Evolutionary conservation across 2,113 vertebrate genomes (phyloP), one percentile per base, ranked within the genome.

Genomic region (Corythornis madagascariensis): DNA sequence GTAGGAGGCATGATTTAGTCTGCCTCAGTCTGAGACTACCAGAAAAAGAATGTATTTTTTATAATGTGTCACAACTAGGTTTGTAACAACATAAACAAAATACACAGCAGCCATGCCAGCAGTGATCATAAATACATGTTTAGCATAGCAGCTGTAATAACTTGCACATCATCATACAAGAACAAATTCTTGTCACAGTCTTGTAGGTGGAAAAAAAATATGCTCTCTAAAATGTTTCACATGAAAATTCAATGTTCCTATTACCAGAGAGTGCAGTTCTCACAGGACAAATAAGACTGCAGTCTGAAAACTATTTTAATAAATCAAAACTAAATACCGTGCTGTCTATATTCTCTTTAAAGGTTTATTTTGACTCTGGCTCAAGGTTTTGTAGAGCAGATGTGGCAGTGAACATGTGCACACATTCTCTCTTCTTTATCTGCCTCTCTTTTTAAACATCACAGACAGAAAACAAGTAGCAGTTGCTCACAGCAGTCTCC

Each of bases 101-200:
- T 64, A 24, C 72, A 69, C 80, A 91, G 66, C 93, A 95, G 80
- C 65, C 2, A 16, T 93, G 78, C 86, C 93, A 95, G 67, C 72
- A 86, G 66, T 95, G 83, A 94, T 97, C 96, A 96, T 94, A 97
- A 97, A 96, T 94, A 97, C 85, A 91, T 76, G 77, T 89, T 97
- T 88, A 94, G 85, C 88, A 96, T 50, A 94, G 94, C 77, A 96
- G 92, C 88, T 85, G 47, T 95, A 96, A 97, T 87, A 94, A 96
- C 93, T 87, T 94, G 87, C 77, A 88, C 52, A 95, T 93, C 80
- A 90, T 94, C 92, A 92, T 87, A 85, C 40, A 77, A 74, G 83
- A 96, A 94, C 35, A 73, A 86, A 94, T 82, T 92, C 69, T 83
- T 94, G 78, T 93, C 96, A 90, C 76, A 95, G 56, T 94, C 90